phyloP scores from a whole-genome alignment of 2,888 invertebrate species.

The Nomada goodeniana region DNA sequence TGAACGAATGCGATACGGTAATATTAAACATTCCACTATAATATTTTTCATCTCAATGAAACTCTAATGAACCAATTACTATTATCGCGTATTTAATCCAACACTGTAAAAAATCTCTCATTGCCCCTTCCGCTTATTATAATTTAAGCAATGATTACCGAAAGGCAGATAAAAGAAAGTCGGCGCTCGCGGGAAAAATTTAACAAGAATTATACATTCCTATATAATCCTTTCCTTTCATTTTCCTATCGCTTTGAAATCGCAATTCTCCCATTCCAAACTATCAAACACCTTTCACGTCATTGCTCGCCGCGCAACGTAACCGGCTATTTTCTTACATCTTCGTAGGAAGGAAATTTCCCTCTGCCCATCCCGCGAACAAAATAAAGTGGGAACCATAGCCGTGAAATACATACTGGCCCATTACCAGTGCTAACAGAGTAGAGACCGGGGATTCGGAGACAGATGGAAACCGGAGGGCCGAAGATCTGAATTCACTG shows the following conservation, averaged over 20 bases:
- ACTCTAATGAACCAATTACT: background rate
- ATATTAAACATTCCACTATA: background rate
- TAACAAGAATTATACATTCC: no score
- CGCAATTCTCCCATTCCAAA: background rate
- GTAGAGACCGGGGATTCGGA: constrained; percentile 30
- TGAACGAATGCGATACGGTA: background rate
- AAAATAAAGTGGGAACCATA: constrained; percentile 37
- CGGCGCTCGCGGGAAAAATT: no score
- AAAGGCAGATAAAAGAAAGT: no score
- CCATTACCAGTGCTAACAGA: constrained; percentile 70
- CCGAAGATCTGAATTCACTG: constrained; percentile 62
- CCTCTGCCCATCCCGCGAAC: constrained; percentile 29
- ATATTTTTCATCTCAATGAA: background rate
- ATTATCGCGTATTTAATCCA: no score
- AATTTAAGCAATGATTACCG: no score
- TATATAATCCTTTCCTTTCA: no score
- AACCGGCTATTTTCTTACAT: background rate
- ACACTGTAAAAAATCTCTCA: no score
- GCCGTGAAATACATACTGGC: constrained; percentile 63
- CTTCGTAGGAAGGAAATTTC: constrained; percentile 50
- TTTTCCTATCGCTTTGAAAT: no score
- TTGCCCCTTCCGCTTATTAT: no score
- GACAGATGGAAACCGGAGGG: constrained; percentile 39
- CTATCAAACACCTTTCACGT: background rate
- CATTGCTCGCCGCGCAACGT: background rate